Base-by-base conservation (phyloP, 2,888 invertebrate genomes). In the Cylindroiulus punctatus region DNA sequence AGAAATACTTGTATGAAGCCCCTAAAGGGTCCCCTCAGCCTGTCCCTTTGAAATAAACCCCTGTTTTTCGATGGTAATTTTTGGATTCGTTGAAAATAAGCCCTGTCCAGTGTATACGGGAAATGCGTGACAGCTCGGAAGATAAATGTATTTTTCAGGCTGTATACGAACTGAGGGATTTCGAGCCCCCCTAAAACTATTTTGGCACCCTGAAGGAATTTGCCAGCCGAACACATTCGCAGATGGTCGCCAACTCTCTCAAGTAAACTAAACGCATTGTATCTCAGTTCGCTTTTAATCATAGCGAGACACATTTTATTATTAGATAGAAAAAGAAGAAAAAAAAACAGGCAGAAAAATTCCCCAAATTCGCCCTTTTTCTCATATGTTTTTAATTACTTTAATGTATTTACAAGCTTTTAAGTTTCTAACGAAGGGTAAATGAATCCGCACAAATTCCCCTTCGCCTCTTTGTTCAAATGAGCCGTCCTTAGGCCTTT, bases 201-300 rank as follows among this genome's bases (percentile, higher is more conserved):
- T 76, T 76, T 76, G 76, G 76, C 76, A 76, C 76, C 76, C 76
- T 76, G 76, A 76, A 76, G 76, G 76, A 76, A 76, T 76, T 76
- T 76, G 76, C 76, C 14, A 30, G 76, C 76, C 36, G 76, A 76
- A 76, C 76, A 30, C 76, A 76, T 76, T 76, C 30, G 76, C 76
- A 76, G 76, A 76, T 76, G 76, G 76, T 30, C 76, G 30, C 76
- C n/a, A 76, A 30, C 76, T 30, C 4, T n/a, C n/a, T n/a, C 17
- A 76, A 14, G 30, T 32, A 76, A 76, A 76, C 76, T 76, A 76
- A 76, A 76, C 76, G 76, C 76, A 76, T 76, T 76, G 76, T 76
- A 65, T 65, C 26, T 30, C 57, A 17, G 30, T 76, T 76, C 26
- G 76, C 76, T 76, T 76, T 76, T 76, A 76, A 76, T 76, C 76